Percentiles rank a stretch among this genome's conserved stretches.
Conservation (phyloP, 2,888 invertebrate genomes). For the Apocheima hispidaria region DNA sequence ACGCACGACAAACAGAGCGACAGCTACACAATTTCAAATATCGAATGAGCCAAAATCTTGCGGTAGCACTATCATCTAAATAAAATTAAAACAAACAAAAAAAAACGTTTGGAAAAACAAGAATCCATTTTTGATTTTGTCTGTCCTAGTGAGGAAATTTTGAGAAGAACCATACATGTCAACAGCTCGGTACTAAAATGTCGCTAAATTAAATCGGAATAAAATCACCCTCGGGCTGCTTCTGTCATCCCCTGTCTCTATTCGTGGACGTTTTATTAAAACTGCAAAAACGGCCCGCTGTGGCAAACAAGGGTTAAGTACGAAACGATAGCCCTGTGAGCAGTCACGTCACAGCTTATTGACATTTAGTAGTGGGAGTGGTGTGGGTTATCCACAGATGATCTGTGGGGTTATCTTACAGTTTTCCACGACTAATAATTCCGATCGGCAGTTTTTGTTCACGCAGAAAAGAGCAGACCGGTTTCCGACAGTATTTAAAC, state of each 20-base stretch:
- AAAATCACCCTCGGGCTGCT: conserved; percentile 40
- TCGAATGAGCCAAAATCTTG: too few relatives aligned
- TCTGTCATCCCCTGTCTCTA: conserved; percentile 52
- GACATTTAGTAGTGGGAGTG: background rate
- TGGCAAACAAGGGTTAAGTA: conserved; percentile 60
- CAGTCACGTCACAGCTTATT: conserved; percentile 11
- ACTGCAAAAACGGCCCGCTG: conserved; percentile 60
- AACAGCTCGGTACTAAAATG: background rate
- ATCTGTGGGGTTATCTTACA: too few relatives aligned
- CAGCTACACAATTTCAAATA: too few relatives aligned
- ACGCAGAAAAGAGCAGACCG: too few relatives aligned
- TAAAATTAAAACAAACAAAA: too few relatives aligned
- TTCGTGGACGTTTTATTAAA: conserved; percentile 61
- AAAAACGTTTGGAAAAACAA: background rate
- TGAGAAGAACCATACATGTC: background rate
- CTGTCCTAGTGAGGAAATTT: background rate
- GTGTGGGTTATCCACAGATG: background rate
- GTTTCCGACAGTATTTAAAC: too few relatives aligned
- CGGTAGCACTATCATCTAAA: too few relatives aligned
- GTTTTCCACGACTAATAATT: too few relatives aligned
- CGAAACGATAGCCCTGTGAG: conserved; percentile 56
- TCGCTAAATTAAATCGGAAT: conserved; percentile 53
- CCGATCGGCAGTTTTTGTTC: too few relatives aligned
- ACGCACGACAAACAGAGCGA: too few relatives aligned
- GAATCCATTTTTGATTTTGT: too few relatives aligned